Percentiles rank a stretch among this genome's conserved stretches.
phyloP scores from a whole-genome alignment of 2,113 vertebrate genomes.

The Perca fluviatilis region DNA sequence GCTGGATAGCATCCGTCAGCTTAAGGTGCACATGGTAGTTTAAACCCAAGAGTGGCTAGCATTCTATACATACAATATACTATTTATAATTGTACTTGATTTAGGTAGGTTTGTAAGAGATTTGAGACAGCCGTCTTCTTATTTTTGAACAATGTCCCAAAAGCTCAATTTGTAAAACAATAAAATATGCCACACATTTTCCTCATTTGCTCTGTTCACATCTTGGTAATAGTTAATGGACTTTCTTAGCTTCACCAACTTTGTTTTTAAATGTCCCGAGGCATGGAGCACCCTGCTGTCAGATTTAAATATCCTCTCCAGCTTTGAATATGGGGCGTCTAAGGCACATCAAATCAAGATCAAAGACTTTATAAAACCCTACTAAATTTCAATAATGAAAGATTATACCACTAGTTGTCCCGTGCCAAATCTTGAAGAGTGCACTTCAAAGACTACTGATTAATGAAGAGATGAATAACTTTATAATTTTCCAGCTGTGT shows the following conservation, averaged over 20 bases:
- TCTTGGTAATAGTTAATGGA: conserved; percentile 26
- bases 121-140: background rate
- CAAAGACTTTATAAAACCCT: conserved; percentile 54
- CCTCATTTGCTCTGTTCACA: conserved; percentile 19
- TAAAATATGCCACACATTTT: background rate
- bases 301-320: conserved; percentile 25
- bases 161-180: conserved; percentile 3
- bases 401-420: conserved; percentile 61
- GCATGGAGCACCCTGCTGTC: conserved; percentile 37
- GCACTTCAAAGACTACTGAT: conserved; percentile 62
- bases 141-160: conserved; percentile 4
- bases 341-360: conserved; percentile 60
- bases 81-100: background rate
- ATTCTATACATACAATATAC: background rate
- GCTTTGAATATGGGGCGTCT: conserved; percentile 27
- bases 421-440: conserved; percentile 41
- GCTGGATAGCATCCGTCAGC: background rate
- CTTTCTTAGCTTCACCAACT: conserved; percentile 36
- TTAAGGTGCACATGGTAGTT: background rate
- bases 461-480: conserved; percentile 62
- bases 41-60: background rate
- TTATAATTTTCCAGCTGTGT: background rate
- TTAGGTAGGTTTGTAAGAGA: background rate
- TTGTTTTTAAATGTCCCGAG: conserved; percentile 37
- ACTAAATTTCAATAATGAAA: conserved; percentile 68